Evolutionary conservation across 2,797 vertebrate species (phyloP).

Genomic region (Carcharodon carcharias): DNA sequence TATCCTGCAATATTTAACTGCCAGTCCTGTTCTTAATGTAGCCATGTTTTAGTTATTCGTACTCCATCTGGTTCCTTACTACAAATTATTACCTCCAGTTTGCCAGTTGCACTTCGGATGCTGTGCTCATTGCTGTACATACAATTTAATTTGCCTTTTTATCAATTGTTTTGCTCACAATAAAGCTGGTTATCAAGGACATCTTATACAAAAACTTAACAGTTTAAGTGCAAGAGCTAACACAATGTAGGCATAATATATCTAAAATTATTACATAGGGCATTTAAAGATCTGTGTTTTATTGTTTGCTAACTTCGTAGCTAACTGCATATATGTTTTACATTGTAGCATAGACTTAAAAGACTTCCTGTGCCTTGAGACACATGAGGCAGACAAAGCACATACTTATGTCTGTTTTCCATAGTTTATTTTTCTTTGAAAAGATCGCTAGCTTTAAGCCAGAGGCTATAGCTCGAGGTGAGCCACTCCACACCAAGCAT

Average conservation of each 20-base stretch:
- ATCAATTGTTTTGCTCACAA: neutral
- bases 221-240: neutral
- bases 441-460: no score
- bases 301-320: neutral
- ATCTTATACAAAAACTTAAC: neutral
- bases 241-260: neutral
- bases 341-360: no score
- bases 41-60: neutral
- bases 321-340: neutral
- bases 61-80: neutral
- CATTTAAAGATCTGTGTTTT: neutral
- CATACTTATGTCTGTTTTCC: no score
- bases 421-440: no score
- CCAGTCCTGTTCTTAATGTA: no score
- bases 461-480: no score
- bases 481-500: no score
- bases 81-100: neutral
- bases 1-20: neutral
- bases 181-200: neutral
- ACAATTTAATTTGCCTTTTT: neutral
- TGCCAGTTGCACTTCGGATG: neutral
- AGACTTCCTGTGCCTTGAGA: no score
- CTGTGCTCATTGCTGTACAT: neutral
- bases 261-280: no score
- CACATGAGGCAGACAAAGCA: no score